Base-by-base conservation (phyloP, 2,113 vertebrate species). In the Erinaceus europaeus region DNA sequence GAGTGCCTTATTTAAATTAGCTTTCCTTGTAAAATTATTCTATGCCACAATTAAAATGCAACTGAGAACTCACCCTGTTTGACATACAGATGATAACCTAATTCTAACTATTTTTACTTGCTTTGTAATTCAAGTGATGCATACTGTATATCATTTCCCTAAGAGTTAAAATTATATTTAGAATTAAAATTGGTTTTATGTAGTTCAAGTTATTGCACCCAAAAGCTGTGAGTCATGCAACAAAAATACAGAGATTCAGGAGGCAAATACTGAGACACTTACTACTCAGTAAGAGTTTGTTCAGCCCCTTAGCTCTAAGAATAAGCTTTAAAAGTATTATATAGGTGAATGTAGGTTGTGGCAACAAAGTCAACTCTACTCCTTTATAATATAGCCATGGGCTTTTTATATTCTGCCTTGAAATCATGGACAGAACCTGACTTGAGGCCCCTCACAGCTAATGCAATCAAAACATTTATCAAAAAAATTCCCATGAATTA, bases 171-270 rank as follows among this genome's bases (percentile, higher is more conserved):
- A 90, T 91, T 94, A 95, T 95, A 91, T 93, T 11, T 94, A 23
- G 93, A 96, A 92, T 95, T 94, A 94, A 93, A 96, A 96, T 94
- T 94, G 93, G 94, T 94, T 93, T 94, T 93, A 95, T 94, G 94
- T 94, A 82, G 79, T 88, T 86, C 91, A 95, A 57, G 48, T 73
- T 80, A 68, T 59, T 95, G 87, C 64, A 82, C 53, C 87, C 65
- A 2, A 95, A 96, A 96, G 90, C 84, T 94, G 92, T 86, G 91
- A 96, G 93, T 92, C 82, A 93, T 55, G 76, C 73, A 85, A 52
- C 85, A 93, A 82, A 94, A 94, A 89, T 85, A 93, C 92, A 94
- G 85, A 91, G 90, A 94, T 95, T 95, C 86, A 75, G 83, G 85
- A 96, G 76, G 92, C 89, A 93, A 93, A 94, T 91, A 57, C 46